Evolutionary conservation across 2,888 invertebrate species (phyloP).

Genomic region (Drosophila helvetica): DNA sequence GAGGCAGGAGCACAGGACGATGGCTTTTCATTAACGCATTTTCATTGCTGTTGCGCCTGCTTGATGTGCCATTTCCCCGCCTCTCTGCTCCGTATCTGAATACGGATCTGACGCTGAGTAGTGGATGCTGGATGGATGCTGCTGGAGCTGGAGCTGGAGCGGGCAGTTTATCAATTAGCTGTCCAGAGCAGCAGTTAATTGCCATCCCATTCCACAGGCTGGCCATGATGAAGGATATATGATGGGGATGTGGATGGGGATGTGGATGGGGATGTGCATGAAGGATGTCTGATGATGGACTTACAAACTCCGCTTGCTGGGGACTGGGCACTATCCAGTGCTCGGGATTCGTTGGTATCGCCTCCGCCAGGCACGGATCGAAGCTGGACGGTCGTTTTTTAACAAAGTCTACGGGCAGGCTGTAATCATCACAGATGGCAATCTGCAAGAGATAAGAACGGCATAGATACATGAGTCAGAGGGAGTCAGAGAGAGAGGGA

Average conservation of each 20-base stretch:
- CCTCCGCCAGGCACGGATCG: constrained; percentile 87
- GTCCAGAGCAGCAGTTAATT: constrained; percentile 67
- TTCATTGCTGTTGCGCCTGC: constrained; percentile 39
- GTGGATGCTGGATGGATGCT: background rate
- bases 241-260: background rate
- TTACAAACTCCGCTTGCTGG: constrained; percentile 83
- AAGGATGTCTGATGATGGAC: constrained; percentile 48
- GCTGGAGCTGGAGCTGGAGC: constrained; percentile 34
- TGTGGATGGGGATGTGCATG: background rate
- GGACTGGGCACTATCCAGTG: constrained; percentile 83
- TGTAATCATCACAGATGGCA: constrained; percentile 93
- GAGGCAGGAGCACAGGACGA: too few species aligned
- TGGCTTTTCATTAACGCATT: constrained; percentile 69
- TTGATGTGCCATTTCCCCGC: background rate
- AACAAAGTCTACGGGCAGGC: constrained; percentile 93
- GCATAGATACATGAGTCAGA: background rate
- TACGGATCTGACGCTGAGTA: background rate
- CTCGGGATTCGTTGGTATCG: constrained; percentile 83
- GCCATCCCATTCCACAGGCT: constrained; percentile 23
- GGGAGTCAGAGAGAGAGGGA: constrained; percentile 8
- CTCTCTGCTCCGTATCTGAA: background rate
- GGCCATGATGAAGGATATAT: constrained; percentile 7
- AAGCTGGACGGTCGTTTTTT: constrained; percentile 88
- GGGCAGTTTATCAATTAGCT: constrained; percentile 77
- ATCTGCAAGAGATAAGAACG: constrained; percentile 86